phyloP scores from a whole-genome alignment of 1,140 invertebrate species.

The Venturia canescens region DNA sequence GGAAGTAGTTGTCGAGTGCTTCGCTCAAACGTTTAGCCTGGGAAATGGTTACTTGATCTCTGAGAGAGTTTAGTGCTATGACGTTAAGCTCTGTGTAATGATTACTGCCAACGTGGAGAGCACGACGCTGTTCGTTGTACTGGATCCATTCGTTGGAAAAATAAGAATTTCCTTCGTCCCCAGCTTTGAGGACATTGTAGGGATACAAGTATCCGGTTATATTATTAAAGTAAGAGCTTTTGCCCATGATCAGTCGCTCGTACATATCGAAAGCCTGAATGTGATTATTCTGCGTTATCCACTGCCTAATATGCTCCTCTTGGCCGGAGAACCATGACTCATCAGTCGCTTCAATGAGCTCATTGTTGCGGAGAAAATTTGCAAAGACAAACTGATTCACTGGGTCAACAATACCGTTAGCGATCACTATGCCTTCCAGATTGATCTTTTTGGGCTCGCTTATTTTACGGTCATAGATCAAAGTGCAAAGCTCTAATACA shows the following conservation, averaged over 20 bases:
- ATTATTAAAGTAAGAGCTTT: conserved; percentile 87
- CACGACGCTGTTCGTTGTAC: conserved; percentile 79
- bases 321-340: conserved; percentile 80
- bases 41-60: conserved; percentile 89
- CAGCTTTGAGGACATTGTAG: conserved; percentile 76
- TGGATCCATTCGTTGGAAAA: conserved; percentile 80
- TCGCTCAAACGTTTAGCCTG: conserved; percentile 86
- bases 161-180: conserved; percentile 75
- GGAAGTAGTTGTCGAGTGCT: conserved; percentile 83
- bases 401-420: conserved; percentile 91
- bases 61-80: conserved; percentile 83
- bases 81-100: conserved; percentile 80
- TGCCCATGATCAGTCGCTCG: conserved; percentile 85
- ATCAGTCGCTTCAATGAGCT: conserved; percentile 84
- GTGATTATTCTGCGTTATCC: conserved; percentile 81
- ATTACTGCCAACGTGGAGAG: conserved; percentile 90
- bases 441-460: conserved; percentile 81
- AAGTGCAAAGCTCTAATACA: conserved; percentile 86
- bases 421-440: conserved; percentile 87
- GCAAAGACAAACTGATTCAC: conserved; percentile 87
- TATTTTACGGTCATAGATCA: conserved; percentile 80
- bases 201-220: conserved; percentile 87
- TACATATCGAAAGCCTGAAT: conserved; percentile 83
- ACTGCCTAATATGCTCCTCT: conserved; percentile 78
- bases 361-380: conserved; percentile 89